Base-by-base conservation (phyloP, 1,140 invertebrate genomes). In the Pseudomyrmex pallidus region DNA sequence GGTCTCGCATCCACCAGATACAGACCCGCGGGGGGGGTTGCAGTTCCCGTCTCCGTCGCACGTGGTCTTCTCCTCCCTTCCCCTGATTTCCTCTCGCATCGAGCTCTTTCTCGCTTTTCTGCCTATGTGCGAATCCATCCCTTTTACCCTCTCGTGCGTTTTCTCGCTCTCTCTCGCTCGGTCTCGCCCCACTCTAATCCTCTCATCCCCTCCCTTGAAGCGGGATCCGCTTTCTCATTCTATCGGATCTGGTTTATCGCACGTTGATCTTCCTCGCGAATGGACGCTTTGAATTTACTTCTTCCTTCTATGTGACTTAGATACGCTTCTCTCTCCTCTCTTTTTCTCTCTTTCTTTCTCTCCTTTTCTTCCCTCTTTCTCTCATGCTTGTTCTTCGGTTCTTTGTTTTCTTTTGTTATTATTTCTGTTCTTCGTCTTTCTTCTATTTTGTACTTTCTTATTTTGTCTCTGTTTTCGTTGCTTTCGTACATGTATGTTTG, bases 161-260 rank as follows among this genome's bases (percentile, higher is more conserved):
- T 64, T 35, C 54, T 8, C 0, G 61, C 44, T 78, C 63, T 1
- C 54, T 61, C 22, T 54, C 17, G 4, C n/a, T 61, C 2, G 12
- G 20, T 12, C 44, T 59, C 25, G 20, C 25, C 54, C 25, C 56
- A 57, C 62, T 84, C 67, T 9, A 9, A 8, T 22, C 10, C 20
- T 59, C 3, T 44, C 44, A 48, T 48, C 54, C 44, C 25, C 25
- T 67, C 74, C 35, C 13, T 50, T 50, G 13, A 35, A 35, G 22
- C 44, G 12, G 46, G 17, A 74, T 44, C 50, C 78, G 10, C 48
- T 50, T 52, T 82, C 70, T 74, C 61, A 50, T 66, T 82, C 56
- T 22, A 48, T 52, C 9, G 35, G 2, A 62, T 61, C 57, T 20
- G 17, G 10, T 61, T 13, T 20, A 17, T 20, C 35, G 4, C 35